These are phyloP conservation scores for Diorhabda carinulata DNA, from an alignment of 1,140 invertebrate genomes.

Conservation along the genomic window DNA sequence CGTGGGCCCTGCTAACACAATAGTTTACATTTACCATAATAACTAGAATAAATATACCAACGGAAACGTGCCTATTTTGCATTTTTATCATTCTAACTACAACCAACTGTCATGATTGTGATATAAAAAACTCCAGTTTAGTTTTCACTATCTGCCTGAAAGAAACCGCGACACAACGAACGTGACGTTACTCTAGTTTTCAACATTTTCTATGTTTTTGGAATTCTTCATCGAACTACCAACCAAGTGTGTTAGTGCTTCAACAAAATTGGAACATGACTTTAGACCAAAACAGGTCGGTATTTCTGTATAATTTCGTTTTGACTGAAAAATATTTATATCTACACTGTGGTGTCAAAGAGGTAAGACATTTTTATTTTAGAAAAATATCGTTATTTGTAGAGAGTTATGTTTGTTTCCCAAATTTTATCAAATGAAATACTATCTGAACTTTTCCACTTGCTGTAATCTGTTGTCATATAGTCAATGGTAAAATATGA, in stretches of 20 bases:
- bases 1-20: constrained; percentile 14
- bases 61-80: not conserved
- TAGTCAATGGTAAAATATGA: too few species aligned
- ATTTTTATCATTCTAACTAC: constrained; percentile 3
- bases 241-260: too few species aligned
- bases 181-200: not conserved
- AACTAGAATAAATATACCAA: not conserved
- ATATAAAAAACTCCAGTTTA: not conserved
- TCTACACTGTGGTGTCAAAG: too few species aligned
- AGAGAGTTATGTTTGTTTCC: too few species aligned
- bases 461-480: too few species aligned
- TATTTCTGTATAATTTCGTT: not conserved
- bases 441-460: too few species aligned
- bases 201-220: not conserved
- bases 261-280: not conserved
- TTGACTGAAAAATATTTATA: too few species aligned
- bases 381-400: too few species aligned
- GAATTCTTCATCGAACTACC: too few species aligned
- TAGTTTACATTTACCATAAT: constrained; percentile 14
- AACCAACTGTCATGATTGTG: not conserved
- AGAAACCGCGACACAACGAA: not conserved
- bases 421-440: too few species aligned
- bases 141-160: not conserved
- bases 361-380: too few species aligned
- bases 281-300: not conserved